These are phyloP conservation scores for Syritta pipiens DNA, from an alignment of 2,888 invertebrate species.

Conservation along the genomic window DNA sequence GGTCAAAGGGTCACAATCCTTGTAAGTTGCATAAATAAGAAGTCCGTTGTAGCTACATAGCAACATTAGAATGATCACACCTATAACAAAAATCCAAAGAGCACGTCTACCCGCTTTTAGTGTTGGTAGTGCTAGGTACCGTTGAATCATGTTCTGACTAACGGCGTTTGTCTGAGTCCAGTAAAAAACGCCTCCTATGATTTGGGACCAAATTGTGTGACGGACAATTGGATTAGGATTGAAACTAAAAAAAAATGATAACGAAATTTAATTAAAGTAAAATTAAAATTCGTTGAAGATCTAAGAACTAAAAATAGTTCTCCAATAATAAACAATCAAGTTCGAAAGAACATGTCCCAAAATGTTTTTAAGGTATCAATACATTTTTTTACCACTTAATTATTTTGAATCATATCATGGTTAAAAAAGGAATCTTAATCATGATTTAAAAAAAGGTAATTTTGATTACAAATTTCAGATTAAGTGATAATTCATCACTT, in stretches of 20 bases:
- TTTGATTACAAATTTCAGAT: too few species aligned
- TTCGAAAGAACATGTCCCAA: too few species aligned
- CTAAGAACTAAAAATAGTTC: too few species aligned
- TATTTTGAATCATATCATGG: too few species aligned
- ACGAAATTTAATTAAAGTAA: not conserved
- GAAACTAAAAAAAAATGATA: constrained; percentile 81
- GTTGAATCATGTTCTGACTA: constrained; percentile 93
- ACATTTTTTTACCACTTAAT: too few species aligned
- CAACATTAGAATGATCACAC: constrained; percentile 80
- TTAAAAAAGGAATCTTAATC: too few species aligned
- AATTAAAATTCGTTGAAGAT: too few species aligned
- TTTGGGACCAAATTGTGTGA: constrained; percentile 90
- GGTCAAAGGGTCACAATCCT: constrained; percentile 84
- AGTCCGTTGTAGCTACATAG: constrained; percentile 83
- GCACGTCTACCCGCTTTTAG: constrained; percentile 82
- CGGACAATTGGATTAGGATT: constrained; percentile 88
- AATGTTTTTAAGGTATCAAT: too few species aligned
- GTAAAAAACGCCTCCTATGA: constrained; percentile 88
- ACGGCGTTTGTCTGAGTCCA: constrained; percentile 90
- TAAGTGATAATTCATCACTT: too few species aligned
- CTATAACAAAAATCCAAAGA: constrained; percentile 81
- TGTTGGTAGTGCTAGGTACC: constrained; percentile 88
- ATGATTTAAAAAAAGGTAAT: too few species aligned
- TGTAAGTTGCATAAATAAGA: constrained; percentile 83
- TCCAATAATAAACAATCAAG: too few species aligned